phyloP scores from a whole-genome alignment of 2,797 vertebrate genomes.

The Paguma larvata region DNA sequence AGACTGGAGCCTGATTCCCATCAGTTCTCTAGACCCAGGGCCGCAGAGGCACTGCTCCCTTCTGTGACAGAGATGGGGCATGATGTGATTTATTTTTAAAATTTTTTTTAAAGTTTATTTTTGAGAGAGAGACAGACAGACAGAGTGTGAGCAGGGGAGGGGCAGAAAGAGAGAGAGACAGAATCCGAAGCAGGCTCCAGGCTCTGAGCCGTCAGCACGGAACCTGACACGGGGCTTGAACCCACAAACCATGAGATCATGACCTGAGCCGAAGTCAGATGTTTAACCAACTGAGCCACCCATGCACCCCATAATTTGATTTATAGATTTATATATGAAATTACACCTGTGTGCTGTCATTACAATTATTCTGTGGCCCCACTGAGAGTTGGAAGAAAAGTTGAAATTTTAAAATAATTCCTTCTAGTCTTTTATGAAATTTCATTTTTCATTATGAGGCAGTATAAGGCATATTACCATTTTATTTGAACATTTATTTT shows the following conservation, averaged over 20 bases:
- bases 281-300: too few relatives aligned
- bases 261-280: too few relatives aligned
- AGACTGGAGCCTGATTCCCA: not conserved
- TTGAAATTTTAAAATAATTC: conserved; percentile 64
- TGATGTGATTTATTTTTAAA: not conserved
- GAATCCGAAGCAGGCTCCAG: too few relatives aligned
- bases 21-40: not conserved
- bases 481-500: conserved; percentile 79
- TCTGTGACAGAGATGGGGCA: not conserved
- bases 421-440: conserved; percentile 60
- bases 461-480: conserved; percentile 36
- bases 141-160: too few relatives aligned
- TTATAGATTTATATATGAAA: conserved; percentile 41
- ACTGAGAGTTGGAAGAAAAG: conserved; percentile 15
- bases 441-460: conserved; percentile 44
- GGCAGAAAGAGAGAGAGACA: too few relatives aligned
- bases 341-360: not conserved
- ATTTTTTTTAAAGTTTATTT: not conserved
- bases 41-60: not conserved
- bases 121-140: too few relatives aligned
- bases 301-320: not conserved
- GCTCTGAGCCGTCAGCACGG: too few relatives aligned
- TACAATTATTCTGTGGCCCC: not conserved
- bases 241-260: too few relatives aligned
- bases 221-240: too few relatives aligned